A percentile compares a stretch with the other conserved stretches of the same genome.
Conservation (phyloP, 2,888 invertebrate species). For the Hydropsyche betteni region DNA sequence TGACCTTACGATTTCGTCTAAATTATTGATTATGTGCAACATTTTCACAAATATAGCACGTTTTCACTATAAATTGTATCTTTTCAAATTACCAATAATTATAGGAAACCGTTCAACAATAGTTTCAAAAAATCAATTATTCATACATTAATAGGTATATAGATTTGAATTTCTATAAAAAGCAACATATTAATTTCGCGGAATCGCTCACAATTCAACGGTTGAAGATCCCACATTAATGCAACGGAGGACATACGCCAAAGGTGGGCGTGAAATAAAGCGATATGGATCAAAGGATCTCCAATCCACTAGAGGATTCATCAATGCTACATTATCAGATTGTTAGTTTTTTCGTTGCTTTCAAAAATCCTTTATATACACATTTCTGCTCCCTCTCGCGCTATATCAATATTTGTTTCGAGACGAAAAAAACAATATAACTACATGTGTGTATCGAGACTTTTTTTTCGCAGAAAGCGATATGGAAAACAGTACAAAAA, state of each 20-base stretch:
- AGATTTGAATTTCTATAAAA: too few species aligned
- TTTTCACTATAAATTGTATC: too few species aligned
- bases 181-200: too few species aligned
- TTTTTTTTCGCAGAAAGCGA: too few species aligned
- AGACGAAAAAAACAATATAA: neutral
- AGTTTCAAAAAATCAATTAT: too few species aligned
- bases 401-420: conserved; percentile 19
- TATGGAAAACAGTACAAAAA: too few species aligned
- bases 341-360: conserved; percentile 30
- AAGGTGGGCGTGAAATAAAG: conserved; percentile 45
- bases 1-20: too few species aligned
- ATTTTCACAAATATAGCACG: too few species aligned
- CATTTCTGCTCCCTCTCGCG: conserved; percentile 1
- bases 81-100: too few species aligned
- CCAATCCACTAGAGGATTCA: conserved; percentile 36
- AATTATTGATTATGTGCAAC: too few species aligned
- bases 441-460: neutral
- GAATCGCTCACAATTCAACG: neutral
- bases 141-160: too few species aligned
- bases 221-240: conserved; percentile 13
- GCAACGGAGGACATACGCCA: conserved; percentile 14
- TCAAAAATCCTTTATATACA: conserved; percentile 16
- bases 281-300: conserved; percentile 49
- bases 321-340: conserved; percentile 36
- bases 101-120: too few species aligned